phyloP scores from a whole-genome alignment of 2,113 vertebrate genomes.

The Climacteris rufus region DNA sequence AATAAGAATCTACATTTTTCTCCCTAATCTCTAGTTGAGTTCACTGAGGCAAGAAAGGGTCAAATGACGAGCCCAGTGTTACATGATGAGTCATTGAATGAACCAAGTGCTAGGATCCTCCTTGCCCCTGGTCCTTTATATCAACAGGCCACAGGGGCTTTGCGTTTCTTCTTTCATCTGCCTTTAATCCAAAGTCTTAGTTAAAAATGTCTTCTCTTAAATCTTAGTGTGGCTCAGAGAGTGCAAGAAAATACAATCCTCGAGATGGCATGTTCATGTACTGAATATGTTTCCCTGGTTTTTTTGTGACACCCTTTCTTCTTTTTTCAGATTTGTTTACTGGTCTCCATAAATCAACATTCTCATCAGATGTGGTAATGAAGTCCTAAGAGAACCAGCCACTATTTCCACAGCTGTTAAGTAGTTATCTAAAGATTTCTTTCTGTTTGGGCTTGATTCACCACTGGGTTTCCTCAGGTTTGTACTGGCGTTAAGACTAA shows the following conservation, averaged over 20 bases:
- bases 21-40: constrained; percentile 38
- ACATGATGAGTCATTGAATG: constrained; percentile 56
- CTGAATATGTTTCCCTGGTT: not conserved
- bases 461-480: constrained; percentile 25
- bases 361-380: constrained; percentile 45
- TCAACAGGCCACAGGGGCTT: constrained; percentile 39
- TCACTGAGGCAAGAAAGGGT: constrained; percentile 50
- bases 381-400: not conserved
- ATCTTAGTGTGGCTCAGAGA: not conserved
- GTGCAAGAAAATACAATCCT: not conserved
- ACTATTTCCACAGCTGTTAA: not conserved
- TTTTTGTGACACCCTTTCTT: not conserved
- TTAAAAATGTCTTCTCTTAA: not conserved
- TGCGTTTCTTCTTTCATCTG: not conserved
- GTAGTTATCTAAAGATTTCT: constrained; percentile 35
- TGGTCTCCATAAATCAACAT: constrained; percentile 39
- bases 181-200: constrained; percentile 4
- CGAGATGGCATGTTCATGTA: not conserved
- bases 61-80: constrained; percentile 48
- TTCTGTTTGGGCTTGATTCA: constrained; percentile 18
- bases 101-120: constrained; percentile 36
- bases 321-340: constrained; percentile 43
- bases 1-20: constrained; percentile 39
- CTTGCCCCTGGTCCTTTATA: constrained; percentile 52
- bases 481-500: constrained; percentile 7